Evolutionary conservation across 2,888 invertebrate species (phyloP).

Genomic region (Tetheella fluctuosa): DNA sequence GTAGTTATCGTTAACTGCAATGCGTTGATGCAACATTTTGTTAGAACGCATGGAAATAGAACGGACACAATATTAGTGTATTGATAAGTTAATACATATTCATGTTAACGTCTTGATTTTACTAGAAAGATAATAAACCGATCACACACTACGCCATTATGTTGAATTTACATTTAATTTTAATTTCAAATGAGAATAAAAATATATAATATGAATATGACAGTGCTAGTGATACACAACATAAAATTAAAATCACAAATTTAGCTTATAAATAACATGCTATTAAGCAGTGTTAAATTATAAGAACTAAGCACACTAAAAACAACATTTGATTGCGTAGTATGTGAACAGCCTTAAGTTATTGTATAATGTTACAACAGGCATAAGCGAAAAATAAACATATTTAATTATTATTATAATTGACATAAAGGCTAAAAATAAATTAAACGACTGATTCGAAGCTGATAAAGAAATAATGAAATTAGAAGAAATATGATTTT

Average conservation of each 20-base stretch:
- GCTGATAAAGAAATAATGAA: background rate
- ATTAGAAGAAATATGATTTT: background rate
- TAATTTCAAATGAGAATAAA: background rate
- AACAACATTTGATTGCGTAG: background rate
- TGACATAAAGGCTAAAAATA: background rate
- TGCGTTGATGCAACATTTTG: constrained; percentile 71
- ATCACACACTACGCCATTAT: constrained; percentile 44
- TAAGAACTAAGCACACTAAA: background rate
- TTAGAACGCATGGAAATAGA: constrained; percentile 80
- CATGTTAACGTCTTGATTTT: constrained; percentile 20
- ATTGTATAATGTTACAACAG: background rate
- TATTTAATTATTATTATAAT: background rate
- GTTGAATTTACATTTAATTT: constrained; percentile 17
- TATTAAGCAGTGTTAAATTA: constrained; percentile 1
- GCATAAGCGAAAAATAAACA: background rate
- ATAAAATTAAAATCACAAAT: background rate
- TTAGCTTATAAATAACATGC: constrained; percentile 5
- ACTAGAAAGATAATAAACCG: constrained; percentile 19
- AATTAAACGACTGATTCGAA: background rate
- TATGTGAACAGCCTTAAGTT: constrained; percentile 10
- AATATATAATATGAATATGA: background rate
- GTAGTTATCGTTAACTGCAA: constrained; percentile 99
- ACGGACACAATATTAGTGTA: constrained; percentile 55
- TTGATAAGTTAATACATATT: constrained; percentile 25
- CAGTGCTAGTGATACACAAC: background rate